Percentiles rank a stretch among this genome's conserved stretches.
Conservation (phyloP, 2,113 vertebrate genomes). For the Ceyx cyanopectus region DNA sequence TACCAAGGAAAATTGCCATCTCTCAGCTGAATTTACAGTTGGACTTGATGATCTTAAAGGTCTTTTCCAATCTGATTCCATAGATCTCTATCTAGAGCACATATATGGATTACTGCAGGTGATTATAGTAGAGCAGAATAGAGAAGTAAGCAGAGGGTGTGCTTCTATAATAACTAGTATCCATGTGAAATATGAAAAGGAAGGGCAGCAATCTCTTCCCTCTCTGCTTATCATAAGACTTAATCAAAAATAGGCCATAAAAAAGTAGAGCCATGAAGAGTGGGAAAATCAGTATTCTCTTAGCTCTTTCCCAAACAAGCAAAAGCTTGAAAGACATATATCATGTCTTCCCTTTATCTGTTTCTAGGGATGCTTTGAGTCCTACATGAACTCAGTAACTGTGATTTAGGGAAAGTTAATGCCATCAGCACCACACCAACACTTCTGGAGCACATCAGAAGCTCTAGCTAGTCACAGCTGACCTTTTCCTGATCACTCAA, state of each 20-base stretch:
- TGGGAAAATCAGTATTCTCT: background rate
- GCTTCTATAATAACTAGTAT: background rate
- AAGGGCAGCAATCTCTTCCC: background rate
- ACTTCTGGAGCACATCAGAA: background rate
- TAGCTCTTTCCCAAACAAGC: background rate
- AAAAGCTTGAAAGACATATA: background rate
- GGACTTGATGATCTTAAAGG: background rate
- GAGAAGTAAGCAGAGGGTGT: background rate
- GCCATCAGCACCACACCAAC: background rate
- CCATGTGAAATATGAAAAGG: background rate
- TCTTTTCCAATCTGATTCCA: background rate
- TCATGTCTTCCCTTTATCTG: fast-evolving
- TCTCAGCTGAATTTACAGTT: background rate
- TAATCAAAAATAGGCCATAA: background rate
- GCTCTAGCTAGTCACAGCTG: background rate
- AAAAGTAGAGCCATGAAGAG: background rate
- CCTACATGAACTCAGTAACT: background rate
- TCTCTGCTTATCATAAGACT: background rate
- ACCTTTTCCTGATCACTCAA: background rate
- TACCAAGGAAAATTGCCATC: background rate
- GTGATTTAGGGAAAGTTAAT: background rate
- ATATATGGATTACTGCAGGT: background rate
- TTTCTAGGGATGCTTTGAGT: background rate
- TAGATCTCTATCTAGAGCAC: background rate
- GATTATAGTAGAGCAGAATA: background rate